Conservation (phyloP, 2,797 vertebrate species). For the Onychomys torridus region DNA sequence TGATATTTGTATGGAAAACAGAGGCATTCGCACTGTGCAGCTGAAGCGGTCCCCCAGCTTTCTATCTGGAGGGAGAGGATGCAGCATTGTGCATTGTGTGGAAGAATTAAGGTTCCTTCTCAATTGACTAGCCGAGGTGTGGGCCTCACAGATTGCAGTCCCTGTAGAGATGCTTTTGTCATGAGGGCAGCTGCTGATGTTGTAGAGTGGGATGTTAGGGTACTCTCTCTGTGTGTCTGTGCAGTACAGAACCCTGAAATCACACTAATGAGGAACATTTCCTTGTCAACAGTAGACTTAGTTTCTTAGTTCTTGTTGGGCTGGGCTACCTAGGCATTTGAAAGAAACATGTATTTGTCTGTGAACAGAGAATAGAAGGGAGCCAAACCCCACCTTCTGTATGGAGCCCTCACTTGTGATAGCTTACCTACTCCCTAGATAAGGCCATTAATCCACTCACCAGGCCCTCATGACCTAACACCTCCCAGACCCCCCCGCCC, state of each 20-base stretch:
- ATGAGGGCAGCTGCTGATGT: fast-evolving
- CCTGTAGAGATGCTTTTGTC: not conserved
- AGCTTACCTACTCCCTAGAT: not conserved
- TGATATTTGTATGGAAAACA: not conserved
- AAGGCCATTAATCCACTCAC: too few species aligned
- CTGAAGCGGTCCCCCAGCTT: not conserved
- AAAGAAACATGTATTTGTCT: not conserved
- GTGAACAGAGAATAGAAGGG: not conserved
- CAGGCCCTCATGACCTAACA: too few species aligned
- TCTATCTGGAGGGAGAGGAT: not conserved
- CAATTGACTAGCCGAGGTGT: not conserved
- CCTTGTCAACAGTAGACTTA: not conserved
- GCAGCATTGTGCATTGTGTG: not conserved
- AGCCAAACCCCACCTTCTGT: not conserved
- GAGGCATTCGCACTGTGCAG: not conserved
- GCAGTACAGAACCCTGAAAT: not conserved
- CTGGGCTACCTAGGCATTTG: not conserved
- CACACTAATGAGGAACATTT: not conserved
- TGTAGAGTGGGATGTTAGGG: not conserved
- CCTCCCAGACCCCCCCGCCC: not conserved
- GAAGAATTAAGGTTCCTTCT: not conserved
- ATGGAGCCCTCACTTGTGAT: not conserved
- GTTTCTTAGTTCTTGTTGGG: not conserved
- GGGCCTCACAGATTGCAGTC: not conserved
- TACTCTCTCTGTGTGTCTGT: not conserved